phyloP scores from a whole-genome alignment of 2,113 vertebrate genomes.

The Zingel zingel region DNA sequence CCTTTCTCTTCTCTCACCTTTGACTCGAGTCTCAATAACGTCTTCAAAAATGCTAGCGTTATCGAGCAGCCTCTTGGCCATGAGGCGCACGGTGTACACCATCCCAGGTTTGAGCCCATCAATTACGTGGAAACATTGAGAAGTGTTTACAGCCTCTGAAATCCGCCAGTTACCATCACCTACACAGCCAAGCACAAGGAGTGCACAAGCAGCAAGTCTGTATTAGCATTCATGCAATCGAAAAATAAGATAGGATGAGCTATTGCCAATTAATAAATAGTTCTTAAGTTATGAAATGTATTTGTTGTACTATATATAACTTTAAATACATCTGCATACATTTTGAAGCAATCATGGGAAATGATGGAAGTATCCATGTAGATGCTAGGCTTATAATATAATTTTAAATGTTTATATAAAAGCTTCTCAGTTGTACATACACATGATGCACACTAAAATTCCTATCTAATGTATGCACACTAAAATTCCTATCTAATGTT shows the following conservation, averaged over 20 bases:
- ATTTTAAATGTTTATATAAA: constrained; percentile 54
- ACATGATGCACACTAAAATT: constrained; percentile 22
- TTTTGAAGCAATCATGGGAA: constrained; percentile 7
- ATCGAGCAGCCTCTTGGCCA: constrained; percentile 92
- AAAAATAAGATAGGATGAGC: constrained; percentile 22
- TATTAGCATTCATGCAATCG: constrained; percentile 45
- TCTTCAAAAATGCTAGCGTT: constrained; percentile 96
- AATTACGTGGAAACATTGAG: constrained; percentile 90
- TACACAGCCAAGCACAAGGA: constrained; percentile 82
- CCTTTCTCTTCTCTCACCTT: constrained; percentile 88
- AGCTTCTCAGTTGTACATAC: constrained; percentile 37
- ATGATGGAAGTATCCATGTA: constrained; percentile 15
- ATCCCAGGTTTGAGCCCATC: constrained; percentile 90
- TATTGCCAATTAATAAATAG: background rate
- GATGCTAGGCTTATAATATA: constrained; percentile 19
- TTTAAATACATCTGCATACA: constrained; percentile 23
- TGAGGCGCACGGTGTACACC: constrained; percentile 90
- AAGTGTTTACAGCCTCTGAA: constrained; percentile 90
- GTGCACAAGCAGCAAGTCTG: constrained; percentile 82
- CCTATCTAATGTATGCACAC: constrained; percentile 23
- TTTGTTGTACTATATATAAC: constrained; percentile 17
- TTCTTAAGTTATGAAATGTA: background rate
- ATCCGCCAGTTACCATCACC: constrained; percentile 91
- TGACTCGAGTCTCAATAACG: constrained; percentile 92
- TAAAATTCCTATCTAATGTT: constrained; percentile 40